A percentile compares a stretch with the other conserved stretches of the same genome.
Evolutionary conservation across 2,888 invertebrate genomes (phyloP).

Genomic region (Choreutis nemorana): DNA sequence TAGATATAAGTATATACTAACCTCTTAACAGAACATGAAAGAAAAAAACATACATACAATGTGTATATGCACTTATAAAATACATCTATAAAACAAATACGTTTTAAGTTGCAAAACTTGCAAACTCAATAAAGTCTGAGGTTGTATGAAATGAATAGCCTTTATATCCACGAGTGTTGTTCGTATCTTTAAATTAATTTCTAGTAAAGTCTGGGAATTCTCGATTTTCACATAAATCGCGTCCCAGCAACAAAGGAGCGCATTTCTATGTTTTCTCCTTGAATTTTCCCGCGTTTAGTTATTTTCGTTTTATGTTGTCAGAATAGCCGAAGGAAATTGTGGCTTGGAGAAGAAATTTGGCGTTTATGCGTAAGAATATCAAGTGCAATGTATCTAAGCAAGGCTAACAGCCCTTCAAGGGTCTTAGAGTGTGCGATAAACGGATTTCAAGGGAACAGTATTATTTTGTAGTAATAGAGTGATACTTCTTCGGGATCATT

Average conservation of each 20-base stretch:
- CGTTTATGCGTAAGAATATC: constrained; percentile 29
- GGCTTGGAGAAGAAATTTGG: constrained; percentile 23
- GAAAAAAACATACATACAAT: too few relatives aligned
- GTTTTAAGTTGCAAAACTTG: too few relatives aligned
- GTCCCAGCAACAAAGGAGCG: constrained; percentile 9
- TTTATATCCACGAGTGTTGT: too few relatives aligned
- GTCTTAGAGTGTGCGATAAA: constrained; percentile 48
- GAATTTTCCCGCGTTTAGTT: constrained; percentile 18
- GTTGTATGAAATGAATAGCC: too few relatives aligned
- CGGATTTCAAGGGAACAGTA: constrained; percentile 45
- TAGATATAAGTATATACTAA: too few relatives aligned
- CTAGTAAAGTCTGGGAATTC: constrained; percentile 9
- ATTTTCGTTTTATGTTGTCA: constrained; percentile 22
- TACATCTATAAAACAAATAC: too few relatives aligned
- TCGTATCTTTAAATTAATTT: too few relatives aligned
- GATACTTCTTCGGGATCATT: constrained; percentile 48
- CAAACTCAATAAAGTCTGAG: too few relatives aligned
- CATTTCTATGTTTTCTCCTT: constrained; percentile 7
- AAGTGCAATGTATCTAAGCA: constrained; percentile 40
- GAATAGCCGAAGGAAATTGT: constrained; percentile 20
- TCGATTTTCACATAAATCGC: constrained; percentile 9
- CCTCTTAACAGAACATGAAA: too few relatives aligned
- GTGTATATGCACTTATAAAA: too few relatives aligned
- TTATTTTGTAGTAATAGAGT: constrained; percentile 48
- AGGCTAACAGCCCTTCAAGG: constrained; percentile 25